Evolutionary conservation across 2,113 vertebrate species (phyloP), one percentile per base, ranked within the genome.

Genomic region (Apus apus): DNA sequence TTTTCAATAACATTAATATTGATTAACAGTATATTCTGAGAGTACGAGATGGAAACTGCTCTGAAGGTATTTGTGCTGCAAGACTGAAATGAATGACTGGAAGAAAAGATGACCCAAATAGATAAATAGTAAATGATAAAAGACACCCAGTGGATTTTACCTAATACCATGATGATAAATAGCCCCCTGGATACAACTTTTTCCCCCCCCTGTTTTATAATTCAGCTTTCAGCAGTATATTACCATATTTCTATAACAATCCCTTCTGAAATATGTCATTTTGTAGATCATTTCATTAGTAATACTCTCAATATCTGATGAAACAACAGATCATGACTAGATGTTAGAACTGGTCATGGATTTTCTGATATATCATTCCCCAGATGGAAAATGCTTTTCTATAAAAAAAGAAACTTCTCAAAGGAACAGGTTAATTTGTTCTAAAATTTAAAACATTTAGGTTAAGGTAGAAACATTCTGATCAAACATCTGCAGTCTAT

Each of bases 21-120:
- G 68, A 87, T 94, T 83, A 89, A 58, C 23, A 66, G 54, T 34
- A 61, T 94, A 90, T 96, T 94, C 26, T 91, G 25, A 90, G 95
- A 95, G 46, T 19, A 89, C 88, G 60, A 65, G 62, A 46, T 61
- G 26, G 40, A 81, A 84, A 85, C 13, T 34, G 61, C 70, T 79
- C 34, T 66, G 22, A 79, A 71, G 56, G 34, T 76, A 86, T 85
- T 50, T 89, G 15, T 86, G 65, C 81, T 86, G 78, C 56, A 89
- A 94, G 74, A 89, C 76, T 85, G 65, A 25, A 65, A 88, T 53
- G 46, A 93, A 82, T 86, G 4, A 65, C 73, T 92, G 46, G 53
- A 92, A 93, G 78, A 73, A 85, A 72, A 89, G 54, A 73, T 51
- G 86, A 92, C 40, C 26, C 86, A 68, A 65, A 96, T 25, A 94